Evolutionary conservation across 92 coral and sea anemone species (phyloP), one percentile per base, ranked within the genome.

Genomic region (Heliopora coerulea): DNA sequence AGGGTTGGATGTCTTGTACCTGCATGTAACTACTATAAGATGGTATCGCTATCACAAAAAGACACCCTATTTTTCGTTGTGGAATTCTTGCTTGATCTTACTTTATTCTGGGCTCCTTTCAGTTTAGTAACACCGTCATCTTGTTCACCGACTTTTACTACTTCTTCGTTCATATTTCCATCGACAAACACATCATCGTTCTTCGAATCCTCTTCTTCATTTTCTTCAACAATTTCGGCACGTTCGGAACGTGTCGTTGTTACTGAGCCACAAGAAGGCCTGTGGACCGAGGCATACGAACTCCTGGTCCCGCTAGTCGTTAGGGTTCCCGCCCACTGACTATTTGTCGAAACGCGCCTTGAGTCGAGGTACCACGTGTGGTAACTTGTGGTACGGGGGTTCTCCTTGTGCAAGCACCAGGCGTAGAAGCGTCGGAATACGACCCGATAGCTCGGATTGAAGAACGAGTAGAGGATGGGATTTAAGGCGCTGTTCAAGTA

Each of bases 401-500:
- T 56, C 18, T 70, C 63, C 17, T 35, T 54, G 20, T 59, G 62
- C 19, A 52, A 32, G 37, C 77, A 70, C 62, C 62, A 54, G 60
- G 77, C 56, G 42, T 49, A 21, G 50, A 52, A 50, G 4, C 63
- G 63, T 35, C 77, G 77, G 77, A 95, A 95, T 12, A 92, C 91
- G 25, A 95, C 75, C 56, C 91, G 91, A 77, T 85, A 95, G 29
- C 92, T 90, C 28, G 99, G 99, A 44, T 95, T 95, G 9, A 95
- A 84, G 72, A 90, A 85, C 4, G 99, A 91, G 74, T 95, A 95
- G 56, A 95, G 91, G 81, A 95, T 95, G 25, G 99, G 99, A 57
- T 95, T 95, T 26, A 95, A 80, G 57, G 96, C 91, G n/a, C 91
- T 85, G 85, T 95, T 95, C 20, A 91, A 87, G 58, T 95, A 95